phyloP scores from a whole-genome alignment of 2,888 invertebrate genomes.

The Nasonia oneida region DNA sequence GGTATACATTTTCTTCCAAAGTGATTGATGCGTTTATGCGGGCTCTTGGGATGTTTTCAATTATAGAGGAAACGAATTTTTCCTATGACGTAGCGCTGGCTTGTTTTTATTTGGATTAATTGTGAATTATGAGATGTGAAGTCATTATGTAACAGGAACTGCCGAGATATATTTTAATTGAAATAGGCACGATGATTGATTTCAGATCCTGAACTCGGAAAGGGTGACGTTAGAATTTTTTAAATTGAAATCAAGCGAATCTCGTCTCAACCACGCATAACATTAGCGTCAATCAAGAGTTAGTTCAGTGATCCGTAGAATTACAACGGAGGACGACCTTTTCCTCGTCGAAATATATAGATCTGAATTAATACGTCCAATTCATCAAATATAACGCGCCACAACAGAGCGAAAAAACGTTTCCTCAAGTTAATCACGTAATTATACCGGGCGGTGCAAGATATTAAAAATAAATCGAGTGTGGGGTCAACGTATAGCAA shows the following conservation, averaged over 20 bases:
- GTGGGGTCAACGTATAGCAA: conserved; percentile 5
- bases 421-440: conserved; percentile 16
- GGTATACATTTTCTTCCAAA: not conserved
- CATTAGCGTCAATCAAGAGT: not conserved
- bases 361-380: not conserved
- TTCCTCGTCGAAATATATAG: not conserved
- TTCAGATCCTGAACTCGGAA: not conserved
- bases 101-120: not conserved
- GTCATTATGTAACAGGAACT: not conserved
- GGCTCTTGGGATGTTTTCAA: not conserved
- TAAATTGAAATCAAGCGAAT: not conserved
- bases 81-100: not conserved
- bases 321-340: not conserved
- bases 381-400: not conserved
- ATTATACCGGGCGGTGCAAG: not conserved
- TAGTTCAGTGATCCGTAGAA: conserved; percentile 2
- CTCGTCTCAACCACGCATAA: not conserved
- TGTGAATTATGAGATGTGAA: not conserved
- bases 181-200: not conserved
- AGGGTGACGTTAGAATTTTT: not conserved
- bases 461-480: conserved; percentile 18
- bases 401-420: not conserved
- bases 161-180: not conserved
- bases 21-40: not conserved
- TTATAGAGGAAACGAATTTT: not conserved